Base-by-base conservation (phyloP, 2,797 vertebrate species). In the Glyptemys insculpta region DNA sequence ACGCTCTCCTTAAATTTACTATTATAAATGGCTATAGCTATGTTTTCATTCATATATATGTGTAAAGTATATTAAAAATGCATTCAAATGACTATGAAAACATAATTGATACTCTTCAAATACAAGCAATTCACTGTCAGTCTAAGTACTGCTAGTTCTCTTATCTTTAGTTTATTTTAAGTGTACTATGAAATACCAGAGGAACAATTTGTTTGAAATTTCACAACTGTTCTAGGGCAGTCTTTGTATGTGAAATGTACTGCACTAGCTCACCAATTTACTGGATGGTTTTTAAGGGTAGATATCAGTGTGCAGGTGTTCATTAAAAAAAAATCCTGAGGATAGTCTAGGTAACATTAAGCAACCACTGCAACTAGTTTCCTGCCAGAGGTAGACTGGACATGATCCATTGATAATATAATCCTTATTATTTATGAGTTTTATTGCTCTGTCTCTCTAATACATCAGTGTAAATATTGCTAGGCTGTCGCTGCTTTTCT, bases 331-430 rank as follows among this genome's bases (percentile, higher is more conserved):
- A 78, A 85, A 90, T 78, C 34, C 59, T 74, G 83, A 92, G 53
- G 91, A 83, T 84, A 95, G 85, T 78, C 83, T 93, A 86, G 92
- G 85, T 94, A 88, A 86, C 81, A 27, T 79, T 86, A 90, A 95
- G 88, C 92, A 96, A 62, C 92, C 91, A 87, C 88, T 79, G 87
- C 93, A 96, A 25, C 93, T 95, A 0, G 68, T 96, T 95, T 96
- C 95, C 87, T 97, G 91, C 86, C 79, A 15, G n/a, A 91, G 92
- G 87, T 81, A 94, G 90, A 41, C 81, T 94, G 96, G 92, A 90
- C 87, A 41, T 87, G 85, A 96, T 96, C 89, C 79, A 87, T 37
- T 93, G 95, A 96, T 94, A 89, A 87, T 76, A 23, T 96, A 96
- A 97, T 97, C 92, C 65, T 0, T 44, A 86, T 89, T 93, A 83